phyloP scores from a whole-genome alignment of 2,797 vertebrate species.

The Microtus agrestis region DNA sequence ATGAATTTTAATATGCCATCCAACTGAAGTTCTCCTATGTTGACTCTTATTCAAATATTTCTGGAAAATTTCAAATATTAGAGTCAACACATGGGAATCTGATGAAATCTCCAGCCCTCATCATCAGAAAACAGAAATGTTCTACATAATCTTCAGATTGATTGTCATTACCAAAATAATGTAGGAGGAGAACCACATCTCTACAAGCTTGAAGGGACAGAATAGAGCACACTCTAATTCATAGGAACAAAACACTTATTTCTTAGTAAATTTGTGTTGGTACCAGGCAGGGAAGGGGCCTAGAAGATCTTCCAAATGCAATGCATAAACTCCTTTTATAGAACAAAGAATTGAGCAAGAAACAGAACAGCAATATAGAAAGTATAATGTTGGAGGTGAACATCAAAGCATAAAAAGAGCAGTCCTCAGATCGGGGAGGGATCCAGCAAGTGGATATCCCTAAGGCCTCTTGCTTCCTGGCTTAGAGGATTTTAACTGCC shows the following conservation, averaged over 20 bases:
- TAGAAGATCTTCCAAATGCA: not conserved
- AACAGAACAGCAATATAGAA: not conserved
- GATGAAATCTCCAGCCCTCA: not conserved
- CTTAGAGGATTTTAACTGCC: not conserved
- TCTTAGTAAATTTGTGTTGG: not conserved
- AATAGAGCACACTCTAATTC: not conserved
- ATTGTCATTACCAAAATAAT: not conserved
- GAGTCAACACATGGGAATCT: not conserved
- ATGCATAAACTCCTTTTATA: not conserved
- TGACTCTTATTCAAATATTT: slow-evolving; percentile 16
- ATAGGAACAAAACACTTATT: not conserved
- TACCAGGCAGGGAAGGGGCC: not conserved
- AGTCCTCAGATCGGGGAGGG: not conserved
- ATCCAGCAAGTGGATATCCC: not conserved
- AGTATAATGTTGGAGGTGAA: not conserved
- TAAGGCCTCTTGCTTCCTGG: too few relatives aligned
- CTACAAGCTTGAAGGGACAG: not conserved
- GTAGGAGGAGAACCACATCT: not conserved
- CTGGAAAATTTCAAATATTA: not conserved
- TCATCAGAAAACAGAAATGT: not conserved
- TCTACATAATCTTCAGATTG: not conserved
- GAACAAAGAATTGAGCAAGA: not conserved
- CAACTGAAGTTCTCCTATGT: not conserved
- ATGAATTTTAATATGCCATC: not conserved
- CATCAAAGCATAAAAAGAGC: not conserved